Evolutionary conservation across 2,888 invertebrate genomes (phyloP).

Genomic region (Tetrapedia diversipes): DNA sequence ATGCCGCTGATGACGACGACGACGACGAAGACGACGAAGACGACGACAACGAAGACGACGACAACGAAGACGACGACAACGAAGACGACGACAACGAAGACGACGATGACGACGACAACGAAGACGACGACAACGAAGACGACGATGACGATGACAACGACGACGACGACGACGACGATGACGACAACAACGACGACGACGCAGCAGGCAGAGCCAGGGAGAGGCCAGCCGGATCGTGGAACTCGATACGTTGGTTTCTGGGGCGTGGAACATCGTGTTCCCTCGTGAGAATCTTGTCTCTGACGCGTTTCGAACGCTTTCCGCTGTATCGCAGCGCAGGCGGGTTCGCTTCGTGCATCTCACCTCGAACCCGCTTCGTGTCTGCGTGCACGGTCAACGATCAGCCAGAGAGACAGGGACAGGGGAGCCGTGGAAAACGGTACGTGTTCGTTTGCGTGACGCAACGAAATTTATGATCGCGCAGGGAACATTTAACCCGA

Average conservation of each 20-base stretch:
- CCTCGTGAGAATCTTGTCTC: constrained; percentile 64
- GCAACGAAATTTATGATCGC: constrained; percentile 26
- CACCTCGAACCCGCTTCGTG: background rate
- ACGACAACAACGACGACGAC: constrained; percentile 45
- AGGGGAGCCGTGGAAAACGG: constrained; percentile 28
- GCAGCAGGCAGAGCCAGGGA: constrained; percentile 26
- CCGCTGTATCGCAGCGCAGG: constrained; percentile 17
- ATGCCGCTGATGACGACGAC: no score
- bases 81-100: no score
- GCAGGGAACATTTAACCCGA: background rate
- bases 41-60: no score
- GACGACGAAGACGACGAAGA: no score
- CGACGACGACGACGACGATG: no score
- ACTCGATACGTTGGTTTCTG: constrained; percentile 68
- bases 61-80: no score
- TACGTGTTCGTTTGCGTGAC: background rate
- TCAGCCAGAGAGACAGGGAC: background rate
- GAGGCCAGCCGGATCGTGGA: constrained; percentile 63
- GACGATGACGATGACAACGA: no score
- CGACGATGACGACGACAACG: no score
- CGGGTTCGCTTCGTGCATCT: background rate
- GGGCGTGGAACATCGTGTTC: constrained; percentile 66
- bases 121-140: no score
- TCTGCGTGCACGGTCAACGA: background rate
- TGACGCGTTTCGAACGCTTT: constrained; percentile 63